Base-by-base conservation (phyloP, 1,140 invertebrate genomes). In the Lethrus apterus region DNA sequence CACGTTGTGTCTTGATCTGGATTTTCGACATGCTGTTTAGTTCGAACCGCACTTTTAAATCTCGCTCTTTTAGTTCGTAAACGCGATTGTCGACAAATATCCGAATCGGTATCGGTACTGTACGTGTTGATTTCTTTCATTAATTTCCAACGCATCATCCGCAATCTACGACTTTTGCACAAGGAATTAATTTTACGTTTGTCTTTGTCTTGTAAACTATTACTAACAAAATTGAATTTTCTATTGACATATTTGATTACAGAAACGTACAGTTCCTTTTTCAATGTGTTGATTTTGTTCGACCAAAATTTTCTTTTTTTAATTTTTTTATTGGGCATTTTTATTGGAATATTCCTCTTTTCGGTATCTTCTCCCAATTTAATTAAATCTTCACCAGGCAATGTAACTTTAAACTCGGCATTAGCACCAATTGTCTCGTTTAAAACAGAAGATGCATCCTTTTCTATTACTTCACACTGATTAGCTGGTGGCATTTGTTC, bases 81-180 rank as follows among this genome's bases (percentile, higher is more conserved):
- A 8, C 19, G 20, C 7, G 11, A 8, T 21, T 21, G 20, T 11
- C n/a, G 20, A n/a, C 19, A 21, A 1, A 15, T 18, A 9, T 38
- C 35, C 11, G 35, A 38, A 21, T 38, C 35, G 20, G 35, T 38
- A 38, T 38, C 35, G 13, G 35, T 38, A 23, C 9, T 21, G 14
- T 18, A 21, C 4, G 13, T 11, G 24, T 19, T n/a, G n/a, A 21
- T 21, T 38, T 38, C 35, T 38, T 21, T 38, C 35, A 38, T 2
- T 21, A 11, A 11, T 38, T 38, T 38, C 35, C 35, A 38, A 7
- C 35, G 20, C 10, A 38, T 10, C 35, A 38, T 38, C 18, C 18
- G 18, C 14, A 23, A 21, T 5, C 20, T 20, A 21, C 35, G 13
- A 38, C 20, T 38, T 21, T 21, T 10, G 14, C 20, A 21, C 20